Evolutionary conservation across 1,140 invertebrate species (phyloP).

Genomic region (Phthorimaea operculella): DNA sequence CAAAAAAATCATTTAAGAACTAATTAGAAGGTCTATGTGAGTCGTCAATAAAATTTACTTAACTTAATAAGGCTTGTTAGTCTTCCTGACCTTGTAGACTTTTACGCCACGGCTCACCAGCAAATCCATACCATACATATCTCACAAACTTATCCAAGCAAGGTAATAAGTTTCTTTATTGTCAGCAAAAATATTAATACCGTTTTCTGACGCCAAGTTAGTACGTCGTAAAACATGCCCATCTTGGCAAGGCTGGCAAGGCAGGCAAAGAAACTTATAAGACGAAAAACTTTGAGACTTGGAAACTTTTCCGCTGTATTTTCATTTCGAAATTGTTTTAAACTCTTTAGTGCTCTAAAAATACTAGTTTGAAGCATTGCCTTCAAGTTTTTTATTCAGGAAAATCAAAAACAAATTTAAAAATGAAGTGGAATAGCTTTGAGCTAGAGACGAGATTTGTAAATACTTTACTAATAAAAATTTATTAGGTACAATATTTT

Average conservation of each 20-base stretch:
- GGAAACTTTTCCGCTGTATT: conserved; percentile 8
- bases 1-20: too few species aligned
- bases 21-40: too few species aligned
- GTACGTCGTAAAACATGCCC: background rate
- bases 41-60: too few species aligned
- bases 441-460: background rate
- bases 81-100: too few species aligned
- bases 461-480: background rate
- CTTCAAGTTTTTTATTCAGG: conserved; percentile 4
- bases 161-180: too few species aligned
- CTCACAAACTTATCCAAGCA: too few species aligned
- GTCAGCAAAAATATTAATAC: too few species aligned
- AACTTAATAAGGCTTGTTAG: too few species aligned
- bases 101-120: too few species aligned
- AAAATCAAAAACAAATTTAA: background rate
- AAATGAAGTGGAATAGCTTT: background rate
- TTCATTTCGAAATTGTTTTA: conserved; percentile 15
- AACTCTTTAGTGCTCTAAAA: conserved; percentile 9
- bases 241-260: background rate
- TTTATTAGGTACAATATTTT: too few species aligned
- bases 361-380: conserved; percentile 11
- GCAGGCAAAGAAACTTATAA: conserved; percentile 2
- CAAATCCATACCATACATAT: too few species aligned
- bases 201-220: background rate
- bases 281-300: background rate